A percentile compares a stretch with the other conserved stretches of the same genome.
phyloP scores from a whole-genome alignment of 2,797 vertebrate species.

The Cossypha niveicapilla region DNA sequence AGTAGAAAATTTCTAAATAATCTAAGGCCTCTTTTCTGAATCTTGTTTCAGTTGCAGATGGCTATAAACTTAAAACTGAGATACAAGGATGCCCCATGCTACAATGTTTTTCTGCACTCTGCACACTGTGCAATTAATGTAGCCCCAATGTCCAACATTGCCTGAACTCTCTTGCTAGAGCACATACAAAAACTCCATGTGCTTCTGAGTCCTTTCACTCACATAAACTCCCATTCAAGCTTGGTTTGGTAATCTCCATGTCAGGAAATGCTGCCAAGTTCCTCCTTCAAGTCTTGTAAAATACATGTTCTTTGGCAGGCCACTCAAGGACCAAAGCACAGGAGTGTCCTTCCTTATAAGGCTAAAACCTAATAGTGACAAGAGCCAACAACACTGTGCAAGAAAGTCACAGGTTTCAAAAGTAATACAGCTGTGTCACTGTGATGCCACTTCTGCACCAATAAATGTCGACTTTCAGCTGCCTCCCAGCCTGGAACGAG shows the following conservation, averaged over 20 bases:
- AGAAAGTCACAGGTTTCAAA: not conserved
- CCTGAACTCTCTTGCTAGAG: slow-evolving; percentile 1
- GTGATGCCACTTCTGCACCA: not conserved
- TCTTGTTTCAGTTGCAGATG: not conserved
- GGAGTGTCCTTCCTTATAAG: not conserved
- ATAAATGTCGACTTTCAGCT: not conserved
- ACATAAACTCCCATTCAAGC: not conserved
- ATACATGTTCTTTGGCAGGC: not conserved
- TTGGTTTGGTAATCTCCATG: not conserved
- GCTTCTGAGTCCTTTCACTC: not conserved
- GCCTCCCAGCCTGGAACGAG: accelerated
- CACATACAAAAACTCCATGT: not conserved
- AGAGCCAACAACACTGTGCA: not conserved
- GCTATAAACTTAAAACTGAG: not conserved
- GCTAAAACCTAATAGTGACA: not conserved
- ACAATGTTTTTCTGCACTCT: not conserved
- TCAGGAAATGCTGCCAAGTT: not conserved
- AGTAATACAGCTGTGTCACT: not conserved
- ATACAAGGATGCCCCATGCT: not conserved
- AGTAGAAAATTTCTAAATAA: not conserved
- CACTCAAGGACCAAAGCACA: not conserved
- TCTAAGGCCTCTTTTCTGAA: not conserved
- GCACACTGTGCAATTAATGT: not conserved
- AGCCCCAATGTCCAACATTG: not conserved
- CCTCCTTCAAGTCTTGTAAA: slow-evolving; percentile 2